Base-by-base conservation (phyloP, 2,888 invertebrate species). In the Tachina fera region DNA sequence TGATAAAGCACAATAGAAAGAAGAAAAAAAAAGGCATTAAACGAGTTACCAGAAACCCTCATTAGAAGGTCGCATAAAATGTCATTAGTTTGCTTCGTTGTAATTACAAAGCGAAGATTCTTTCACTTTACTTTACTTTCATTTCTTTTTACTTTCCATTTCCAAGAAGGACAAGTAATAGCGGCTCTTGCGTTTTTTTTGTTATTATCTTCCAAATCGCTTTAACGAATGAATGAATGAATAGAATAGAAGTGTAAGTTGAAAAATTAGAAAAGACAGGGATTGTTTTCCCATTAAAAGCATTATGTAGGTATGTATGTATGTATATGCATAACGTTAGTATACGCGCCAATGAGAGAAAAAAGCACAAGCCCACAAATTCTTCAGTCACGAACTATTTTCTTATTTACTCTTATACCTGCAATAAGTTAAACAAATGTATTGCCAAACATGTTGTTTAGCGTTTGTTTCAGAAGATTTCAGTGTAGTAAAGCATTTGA, bases 51-150 rank as follows among this genome's bases (percentile, higher is more conserved):
- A n/a, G 10, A 75, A 43, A 51, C 81, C 68, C 41, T 67, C 53
- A 45, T 81, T 81, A 68, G 58, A 5, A 75, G 53, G 53, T 63
- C 22, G 56, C 16, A 14, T 49, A 49, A 61, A 61, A 56, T 70
- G 53, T 53, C 9, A 3, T 51, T 61, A 47, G 43, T 72, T 39
- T 39, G 47, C 11, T 41, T 65, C 14, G 19, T 9, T 61, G 61
- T 78, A 68, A 76, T 76, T 63, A 56, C 16, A 60, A 41, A 31
- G 51, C n/a, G 47, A 63, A 51, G 8, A 31, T 22, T 60, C 61
- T 22, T 67, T 72, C 31, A 31, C 31, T 31, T 31, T 31, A 6
- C 14, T 49, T 45, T 53, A 39, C 11, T 74, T n/a, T 3, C 68
- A 31, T 31, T 16, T 49, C 41, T 56, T 16, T 63, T 41, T 13